Percentiles rank a stretch among this genome's conserved stretches.
Evolutionary conservation across 2,888 invertebrate genomes (phyloP).

Genomic region (Metellina segmentata): DNA sequence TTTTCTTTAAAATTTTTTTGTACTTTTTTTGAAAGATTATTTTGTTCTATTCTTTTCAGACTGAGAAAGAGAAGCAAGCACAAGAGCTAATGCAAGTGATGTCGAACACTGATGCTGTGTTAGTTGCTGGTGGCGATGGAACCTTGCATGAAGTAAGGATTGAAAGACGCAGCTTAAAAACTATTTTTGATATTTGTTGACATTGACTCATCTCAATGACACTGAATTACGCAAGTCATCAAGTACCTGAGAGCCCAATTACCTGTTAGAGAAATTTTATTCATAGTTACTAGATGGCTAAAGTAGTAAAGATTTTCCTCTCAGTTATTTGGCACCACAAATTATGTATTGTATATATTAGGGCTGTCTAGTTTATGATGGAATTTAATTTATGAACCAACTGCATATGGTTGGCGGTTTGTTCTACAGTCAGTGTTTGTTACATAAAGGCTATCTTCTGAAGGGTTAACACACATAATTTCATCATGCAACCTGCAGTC

Average conservation of each 20-base stretch:
- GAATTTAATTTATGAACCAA: too few relatives aligned
- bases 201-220: too few relatives aligned
- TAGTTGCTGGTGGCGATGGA: conserved; percentile 97
- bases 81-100: conserved; percentile 89
- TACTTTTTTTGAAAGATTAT: not conserved
- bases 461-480: too few relatives aligned
- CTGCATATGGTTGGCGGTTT: too few relatives aligned
- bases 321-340: too few relatives aligned
- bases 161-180: not conserved
- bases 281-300: not conserved
- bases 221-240: too few relatives aligned
- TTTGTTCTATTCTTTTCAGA: conserved; percentile 84
- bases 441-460: too few relatives aligned
- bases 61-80: conserved; percentile 93
- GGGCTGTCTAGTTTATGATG: too few relatives aligned
- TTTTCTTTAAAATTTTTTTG: conserved; percentile 28
- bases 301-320: not conserved
- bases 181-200: not conserved
- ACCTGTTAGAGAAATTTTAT: not conserved
- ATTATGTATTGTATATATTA: too few relatives aligned
- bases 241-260: too few relatives aligned
- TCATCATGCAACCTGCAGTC: too few relatives aligned
- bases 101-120: conserved; percentile 89
- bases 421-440: too few relatives aligned
- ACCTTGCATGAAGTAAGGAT: conserved; percentile 90